Evolutionary conservation across 2,888 invertebrate genomes (phyloP).

Genomic region (Hipparchia sbordonii): DNA sequence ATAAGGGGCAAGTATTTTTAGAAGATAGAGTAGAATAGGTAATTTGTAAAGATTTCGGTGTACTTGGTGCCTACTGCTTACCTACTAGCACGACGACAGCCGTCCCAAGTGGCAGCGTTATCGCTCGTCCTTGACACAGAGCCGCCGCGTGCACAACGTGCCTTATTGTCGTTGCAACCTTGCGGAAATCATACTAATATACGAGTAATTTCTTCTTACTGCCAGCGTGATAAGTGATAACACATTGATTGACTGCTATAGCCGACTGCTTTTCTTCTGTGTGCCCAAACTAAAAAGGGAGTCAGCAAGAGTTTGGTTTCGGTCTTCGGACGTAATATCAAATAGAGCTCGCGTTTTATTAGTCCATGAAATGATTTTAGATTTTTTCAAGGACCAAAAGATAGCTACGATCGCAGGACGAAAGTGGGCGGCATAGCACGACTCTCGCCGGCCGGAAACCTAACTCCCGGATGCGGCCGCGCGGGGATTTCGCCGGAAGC

Average conservation of each 20-base stretch:
- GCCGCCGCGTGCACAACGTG: slow-evolving; percentile 75
- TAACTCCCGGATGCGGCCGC: slow-evolving; percentile 82
- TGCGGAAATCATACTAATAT: slow-evolving; percentile 66
- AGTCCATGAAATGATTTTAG: background rate
- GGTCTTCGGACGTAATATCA: background rate
- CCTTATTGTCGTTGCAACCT: slow-evolving; percentile 78
- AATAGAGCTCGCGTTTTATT: background rate
- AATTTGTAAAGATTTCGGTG: slow-evolving; percentile 32
- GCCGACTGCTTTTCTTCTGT: slow-evolving; percentile 4
- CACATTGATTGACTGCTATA: slow-evolving; percentile 56
- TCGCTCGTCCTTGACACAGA: slow-evolving; percentile 82
- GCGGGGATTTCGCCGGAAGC: slow-evolving; percentile 82
- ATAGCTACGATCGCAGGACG: slow-evolving; percentile 59
- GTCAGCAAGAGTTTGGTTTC: background rate
- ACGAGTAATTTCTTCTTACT: slow-evolving; percentile 22
- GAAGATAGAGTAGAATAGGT: background rate
- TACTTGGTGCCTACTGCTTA: slow-evolving; percentile 28
- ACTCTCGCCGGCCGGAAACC: slow-evolving; percentile 81
- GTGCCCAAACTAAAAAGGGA: slow-evolving; percentile 1
- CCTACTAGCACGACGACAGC: slow-evolving; percentile 46
- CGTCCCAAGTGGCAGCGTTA: slow-evolving; percentile 65
- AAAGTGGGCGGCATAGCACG: slow-evolving; percentile 77
- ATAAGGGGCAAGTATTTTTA: background rate
- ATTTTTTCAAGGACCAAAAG: slow-evolving; percentile 44
- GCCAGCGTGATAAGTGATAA: slow-evolving; percentile 57